Evolutionary conservation across 92 coral and sea anemone species (phyloP), one percentile per base, ranked within the genome.

Genomic region (Actinernus sp.): DNA sequence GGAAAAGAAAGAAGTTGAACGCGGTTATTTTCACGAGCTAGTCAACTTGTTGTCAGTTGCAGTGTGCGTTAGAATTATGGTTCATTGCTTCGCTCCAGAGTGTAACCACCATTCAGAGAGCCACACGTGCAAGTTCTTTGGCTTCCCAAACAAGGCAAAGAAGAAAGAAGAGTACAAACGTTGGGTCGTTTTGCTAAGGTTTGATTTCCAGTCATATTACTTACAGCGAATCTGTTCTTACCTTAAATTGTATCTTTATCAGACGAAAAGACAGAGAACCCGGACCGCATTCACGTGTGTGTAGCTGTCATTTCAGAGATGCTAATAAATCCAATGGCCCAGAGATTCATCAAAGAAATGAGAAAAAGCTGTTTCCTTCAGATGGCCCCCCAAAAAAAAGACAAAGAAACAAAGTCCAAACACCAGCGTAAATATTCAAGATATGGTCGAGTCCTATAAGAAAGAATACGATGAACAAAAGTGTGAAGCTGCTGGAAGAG

Each of bases 231-330:
- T n/a, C n/a, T n/a, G n/a, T n/a, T n/a, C n/a, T n/a, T n/a, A n/a
- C n/a, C n/a, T n/a, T n/a, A n/a, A n/a, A n/a, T n/a, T n/a, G n/a
- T n/a, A n/a, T n/a, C n/a, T n/a, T n/a, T n/a, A n/a, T n/a, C 25
- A 48, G 54, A 21, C n/a, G 51, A 26, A 19, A 60, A 60, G 67
- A 60, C 20, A 60, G 67, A 25, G 58, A 64, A 23, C 72, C 72
- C 16, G 49, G 31, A 3, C 47, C 53, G 31, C 12, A 53, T 18
- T 26, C 40, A 9, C 2, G 70, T 26, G 56, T 58, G 47, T 72
- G 79, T 50, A 72, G 76, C 38, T 68, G 76, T 31, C 76, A 54
- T 18, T 68, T 68, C 41, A 29, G 66, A 16, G 66, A 69, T 55
- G 77, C 65, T 0, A 50, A 32, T 1, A 56, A 69, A 49, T 26